Base-by-base conservation (phyloP, 2,888 invertebrate species). In the Cotesia congregata region DNA sequence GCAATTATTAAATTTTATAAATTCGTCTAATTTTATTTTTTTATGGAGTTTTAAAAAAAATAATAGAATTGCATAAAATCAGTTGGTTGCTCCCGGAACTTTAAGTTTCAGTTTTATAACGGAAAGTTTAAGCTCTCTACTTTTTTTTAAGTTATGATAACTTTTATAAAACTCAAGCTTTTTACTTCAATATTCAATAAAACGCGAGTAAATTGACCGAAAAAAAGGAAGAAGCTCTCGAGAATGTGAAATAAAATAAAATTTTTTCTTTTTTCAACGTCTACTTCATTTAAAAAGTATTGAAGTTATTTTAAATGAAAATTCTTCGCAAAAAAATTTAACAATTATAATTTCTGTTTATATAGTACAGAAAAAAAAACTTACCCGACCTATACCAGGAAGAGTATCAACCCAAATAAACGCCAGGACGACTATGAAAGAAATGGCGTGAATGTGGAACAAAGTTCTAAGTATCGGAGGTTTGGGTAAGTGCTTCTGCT, bases 361-460 rank as follows among this genome's bases (percentile, higher is more conserved):
- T 30, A 30, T 2, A 30, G 1, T 30, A 30, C 30, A 30, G 2
- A 30, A 30, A 30, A 30, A 20, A 30, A 30, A 30, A 61, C 30
- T 87, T 86, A 92, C 92, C 83, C 91, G 90, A 81, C 92, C 92
- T 76, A 92, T 86, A 71, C 90, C 89, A 7, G 91, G 91, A 78
- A 92, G 85, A 60, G 91, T 89, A 84, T 92, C 91, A 20, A 91
- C 88, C 91, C 91, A 91, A 76, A 90, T 90, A 68, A 91, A 85
- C 1, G 86, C 81, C 71, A 91, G 74, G 61, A 90, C 86, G 38
- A 90, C 83, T n/a, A 90, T 78, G 77, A 90, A 87, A 39, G 90
- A 86, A 68, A 91, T 86, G 64, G 90, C 83, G 81, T 92, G 92
- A 67, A 92, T 88, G 89, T 91, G 91, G 74, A 87, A 83, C 7